Evolutionary conservation across 2,797 vertebrate species (phyloP).

Genomic region (Urophycis tenuis): DNA sequence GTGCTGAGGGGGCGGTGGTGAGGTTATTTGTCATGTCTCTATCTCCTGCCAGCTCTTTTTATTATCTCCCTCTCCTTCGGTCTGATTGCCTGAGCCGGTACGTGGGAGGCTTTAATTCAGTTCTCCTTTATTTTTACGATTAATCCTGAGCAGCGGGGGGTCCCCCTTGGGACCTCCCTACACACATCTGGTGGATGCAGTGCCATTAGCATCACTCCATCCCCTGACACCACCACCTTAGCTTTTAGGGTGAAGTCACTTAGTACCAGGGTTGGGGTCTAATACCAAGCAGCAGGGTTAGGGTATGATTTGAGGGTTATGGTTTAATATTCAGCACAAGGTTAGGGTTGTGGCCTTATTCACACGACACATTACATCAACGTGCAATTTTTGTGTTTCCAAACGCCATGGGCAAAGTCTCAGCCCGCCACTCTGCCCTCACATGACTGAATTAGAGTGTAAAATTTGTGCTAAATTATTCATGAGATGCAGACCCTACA

Average conservation of each 20-base stretch:
- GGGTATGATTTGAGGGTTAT: not conserved
- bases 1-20: constrained; percentile 8
- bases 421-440: constrained; percentile 25
- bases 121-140: constrained; percentile 62
- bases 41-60: constrained; percentile 4
- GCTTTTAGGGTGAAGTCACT: not conserved
- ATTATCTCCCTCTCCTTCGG: constrained; percentile 20
- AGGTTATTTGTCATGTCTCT: constrained; percentile 43
- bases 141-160: constrained; percentile 50
- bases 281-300: not conserved
- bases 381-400: not conserved
- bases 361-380: not conserved
- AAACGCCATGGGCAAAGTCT: constrained; percentile 34
- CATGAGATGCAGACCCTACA: constrained; percentile 49
- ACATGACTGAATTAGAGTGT: constrained; percentile 62
- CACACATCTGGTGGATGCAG: constrained; percentile 56
- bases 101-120: constrained; percentile 63
- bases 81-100: constrained; percentile 54
- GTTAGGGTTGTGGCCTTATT: not conserved
- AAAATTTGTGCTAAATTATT: constrained; percentile 62
- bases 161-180: constrained; percentile 43
- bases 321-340: not conserved
- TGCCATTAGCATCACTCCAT: constrained; percentile 31
- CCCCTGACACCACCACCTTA: constrained; percentile 1
- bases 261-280: not conserved